Evolutionary conservation across 2,797 vertebrate genomes (phyloP), one percentile per base, ranked within the genome.

Genomic region (Sebastes miniatus): DNA sequence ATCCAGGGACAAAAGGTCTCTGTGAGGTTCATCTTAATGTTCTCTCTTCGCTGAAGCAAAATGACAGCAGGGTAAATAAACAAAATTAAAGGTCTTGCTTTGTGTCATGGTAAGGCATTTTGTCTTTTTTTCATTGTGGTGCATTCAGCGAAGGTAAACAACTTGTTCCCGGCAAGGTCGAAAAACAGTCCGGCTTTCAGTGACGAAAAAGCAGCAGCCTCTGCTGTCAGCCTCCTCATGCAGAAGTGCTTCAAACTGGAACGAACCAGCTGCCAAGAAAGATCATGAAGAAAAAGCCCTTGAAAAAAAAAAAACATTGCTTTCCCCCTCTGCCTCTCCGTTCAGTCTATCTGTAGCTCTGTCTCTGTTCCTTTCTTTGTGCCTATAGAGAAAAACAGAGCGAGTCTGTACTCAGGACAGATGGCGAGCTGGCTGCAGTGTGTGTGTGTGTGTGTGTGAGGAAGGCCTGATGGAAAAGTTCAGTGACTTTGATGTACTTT

Each of bases 81-180:
- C 56, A 32, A 65, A 65, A 52, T 59, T n/a, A 76, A 18, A 59
- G 14, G 56, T 59, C 14, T 43, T 62, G n/a, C 66, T 77, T 83
- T 74, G 31, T 73, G 64, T 81, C 50, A 43, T 1, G 20, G 3
- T 52, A n/a, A 56, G 22, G 50, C 69, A 25, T 29, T 29, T 29
- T 29, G 29, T 29, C 6, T n/a, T 83, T 77, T 59, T 59, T 80
- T 76, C 36, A 70, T 2, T 27, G 54, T 39, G 70, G n/a, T n/a
- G 66, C 54, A 56, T 76, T 83, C 65, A 73, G 43, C 27, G 29
- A 34, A 43, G 52, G 70, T 79, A 88, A 91, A 90, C 84, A 88
- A 69, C 63, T 86, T 79, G 76, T 76, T 81, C 79, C 69, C 24
- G 50, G 76, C 86, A 91, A 90, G 82, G 86, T 84, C 62, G 13